A percentile compares a stretch with the other conserved stretches of the same genome.
Conservation (phyloP, 2,888 invertebrate species). For the Minunthozetes semirufus region DNA sequence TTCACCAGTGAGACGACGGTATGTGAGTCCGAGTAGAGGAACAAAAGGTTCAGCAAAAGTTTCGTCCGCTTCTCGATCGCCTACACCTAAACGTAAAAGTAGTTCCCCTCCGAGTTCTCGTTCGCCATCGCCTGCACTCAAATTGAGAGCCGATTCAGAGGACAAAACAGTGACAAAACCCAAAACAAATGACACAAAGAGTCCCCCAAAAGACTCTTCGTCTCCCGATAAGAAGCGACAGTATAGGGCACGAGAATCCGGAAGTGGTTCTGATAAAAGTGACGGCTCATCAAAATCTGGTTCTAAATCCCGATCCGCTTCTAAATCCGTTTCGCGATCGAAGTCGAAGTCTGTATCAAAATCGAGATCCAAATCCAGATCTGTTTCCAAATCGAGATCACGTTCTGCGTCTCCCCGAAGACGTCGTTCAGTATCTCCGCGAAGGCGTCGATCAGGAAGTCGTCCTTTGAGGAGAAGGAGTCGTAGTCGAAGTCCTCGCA, state of each 20-base stretch:
- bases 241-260: background rate
- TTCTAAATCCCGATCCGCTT: slow-evolving; percentile 14
- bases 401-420: slow-evolving; percentile 14
- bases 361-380: background rate
- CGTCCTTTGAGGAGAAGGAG: background rate
- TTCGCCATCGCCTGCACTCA: slow-evolving; percentile 3
- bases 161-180: background rate
- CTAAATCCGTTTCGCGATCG: background rate
- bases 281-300: background rate
- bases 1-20: slow-evolving; percentile 38
- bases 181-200: background rate
- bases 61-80: slow-evolving; percentile 33
- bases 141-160: slow-evolving; percentile 16
- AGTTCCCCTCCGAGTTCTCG: slow-evolving; percentile 13
- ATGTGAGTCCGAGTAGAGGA: slow-evolving; percentile 1
- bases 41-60: slow-evolving; percentile 29
- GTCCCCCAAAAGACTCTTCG: background rate
- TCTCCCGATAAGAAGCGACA: slow-evolving; percentile 8
- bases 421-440: background rate
- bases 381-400: background rate
- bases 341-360: background rate
- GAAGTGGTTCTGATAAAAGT: background rate
- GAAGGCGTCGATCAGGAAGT: slow-evolving; percentile 12
- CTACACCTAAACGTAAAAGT: slow-evolving; percentile 41
- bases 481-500: slow-evolving; percentile 12